Percentiles rank a stretch among this genome's conserved stretches.
Conservation (phyloP, 2,113 vertebrate species). For the Haemorhous mexicanus region DNA sequence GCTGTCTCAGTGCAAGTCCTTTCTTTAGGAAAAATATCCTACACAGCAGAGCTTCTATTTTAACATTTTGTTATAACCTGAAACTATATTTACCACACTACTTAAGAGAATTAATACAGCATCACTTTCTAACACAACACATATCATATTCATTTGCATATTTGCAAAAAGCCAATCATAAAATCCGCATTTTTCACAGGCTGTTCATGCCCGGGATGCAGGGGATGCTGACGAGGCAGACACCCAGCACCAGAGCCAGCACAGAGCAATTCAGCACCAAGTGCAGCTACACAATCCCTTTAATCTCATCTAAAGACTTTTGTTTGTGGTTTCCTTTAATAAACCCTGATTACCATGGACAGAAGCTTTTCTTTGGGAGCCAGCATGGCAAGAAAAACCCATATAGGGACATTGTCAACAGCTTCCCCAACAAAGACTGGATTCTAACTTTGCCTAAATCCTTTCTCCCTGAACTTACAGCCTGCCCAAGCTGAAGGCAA, state of each 20-base stretch:
- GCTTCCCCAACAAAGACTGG: background rate
- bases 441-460: slow-evolving; percentile 25
- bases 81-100: no score
- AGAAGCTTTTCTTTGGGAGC: slow-evolving; percentile 47
- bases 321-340: slow-evolving; percentile 32
- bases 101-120: no score
- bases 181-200: background rate
- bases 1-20: no score
- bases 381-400: background rate
- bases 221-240: slow-evolving; percentile 39
- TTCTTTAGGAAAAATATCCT: no score
- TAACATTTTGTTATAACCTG: no score
- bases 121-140: no score
- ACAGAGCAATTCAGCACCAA: slow-evolving; percentile 59
- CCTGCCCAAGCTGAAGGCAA: background rate
- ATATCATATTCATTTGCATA: no score
- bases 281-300: slow-evolving; percentile 50
- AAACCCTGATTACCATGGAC: slow-evolving; percentile 60
- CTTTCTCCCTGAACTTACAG: background rate
- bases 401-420: background rate
- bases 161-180: no score
- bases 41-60: no score
- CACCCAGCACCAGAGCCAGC: background rate
- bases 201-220: background rate
- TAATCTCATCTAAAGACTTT: slow-evolving; percentile 62